Conservation (phyloP, 2,888 invertebrate species). For the Caenorhabditis uteleia region DNA sequence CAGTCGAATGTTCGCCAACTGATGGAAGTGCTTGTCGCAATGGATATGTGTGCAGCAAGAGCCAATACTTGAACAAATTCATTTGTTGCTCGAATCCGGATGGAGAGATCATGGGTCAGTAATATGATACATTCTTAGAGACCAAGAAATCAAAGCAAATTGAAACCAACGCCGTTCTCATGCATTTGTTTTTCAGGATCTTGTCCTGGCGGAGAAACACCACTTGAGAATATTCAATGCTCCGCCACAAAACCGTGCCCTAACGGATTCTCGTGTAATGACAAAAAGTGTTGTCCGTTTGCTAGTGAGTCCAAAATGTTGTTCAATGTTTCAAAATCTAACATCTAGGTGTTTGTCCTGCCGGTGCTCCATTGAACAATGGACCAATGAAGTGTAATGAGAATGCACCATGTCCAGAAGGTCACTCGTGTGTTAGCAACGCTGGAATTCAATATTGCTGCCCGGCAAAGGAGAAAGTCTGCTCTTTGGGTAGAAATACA, state of each 20-base stretch:
- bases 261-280: constrained; percentile 60
- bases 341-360: constrained; percentile 60
- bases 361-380: constrained; percentile 64
- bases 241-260: constrained; percentile 63
- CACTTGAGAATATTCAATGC: constrained; percentile 59
- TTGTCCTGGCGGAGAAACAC: constrained; percentile 64
- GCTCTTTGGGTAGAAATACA: constrained; percentile 39
- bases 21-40: constrained; percentile 57
- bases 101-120: constrained; percentile 38
- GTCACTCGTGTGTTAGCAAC: constrained; percentile 64
- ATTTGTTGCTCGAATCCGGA: constrained; percentile 65
- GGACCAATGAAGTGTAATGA: constrained; percentile 59
- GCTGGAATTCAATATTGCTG: constrained; percentile 67
- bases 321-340: not conserved
- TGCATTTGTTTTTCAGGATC: constrained; percentile 65
- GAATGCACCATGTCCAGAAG: constrained; percentile 64
- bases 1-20: constrained; percentile 60
- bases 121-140: constrained; percentile 18
- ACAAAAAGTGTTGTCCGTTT: constrained; percentile 65
- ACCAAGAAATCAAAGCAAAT: constrained; percentile 7
- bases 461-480: constrained; percentile 55
- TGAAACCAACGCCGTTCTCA: constrained; percentile 60
- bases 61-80: constrained; percentile 61
- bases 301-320: constrained; percentile 35
- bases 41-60: constrained; percentile 64